These are phyloP conservation scores for Oryzias curvinotus DNA, from an alignment of 2,113 vertebrate species.

Conservation along the genomic window DNA sequence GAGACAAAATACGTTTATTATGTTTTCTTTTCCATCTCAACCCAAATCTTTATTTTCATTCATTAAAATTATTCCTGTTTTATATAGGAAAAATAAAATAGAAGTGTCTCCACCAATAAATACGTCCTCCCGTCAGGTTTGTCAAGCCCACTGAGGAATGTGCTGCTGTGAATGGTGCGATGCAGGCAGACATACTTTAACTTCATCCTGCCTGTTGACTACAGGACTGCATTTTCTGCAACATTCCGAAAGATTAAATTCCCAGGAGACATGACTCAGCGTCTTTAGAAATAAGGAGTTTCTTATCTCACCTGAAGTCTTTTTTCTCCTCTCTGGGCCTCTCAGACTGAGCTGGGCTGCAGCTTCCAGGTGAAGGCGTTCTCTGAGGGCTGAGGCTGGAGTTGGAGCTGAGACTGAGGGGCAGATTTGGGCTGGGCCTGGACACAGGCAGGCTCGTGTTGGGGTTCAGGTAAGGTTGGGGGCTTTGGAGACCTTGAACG, in stretches of 20 bases:
- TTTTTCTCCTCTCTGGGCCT: constrained; percentile 47
- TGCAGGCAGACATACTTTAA: constrained; percentile 16
- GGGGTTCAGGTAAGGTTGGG: constrained; percentile 52
- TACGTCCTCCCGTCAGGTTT: constrained; percentile 29
- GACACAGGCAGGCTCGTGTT: constrained; percentile 5
- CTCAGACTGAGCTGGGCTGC: constrained; percentile 35
- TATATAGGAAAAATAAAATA: constrained; percentile 8
- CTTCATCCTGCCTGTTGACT: constrained; percentile 14
- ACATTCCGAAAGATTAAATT: constrained; percentile 12
- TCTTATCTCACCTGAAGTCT: constrained; percentile 74
- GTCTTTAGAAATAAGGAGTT: not conserved
- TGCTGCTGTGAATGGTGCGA: constrained; percentile 49
- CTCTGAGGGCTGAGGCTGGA: constrained; percentile 44
- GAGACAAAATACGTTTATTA: too few relatives aligned
- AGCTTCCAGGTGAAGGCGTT: constrained; percentile 33
- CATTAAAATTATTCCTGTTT: constrained; percentile 11
- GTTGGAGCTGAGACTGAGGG: constrained; percentile 35
- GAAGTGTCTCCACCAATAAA: constrained; percentile 33
- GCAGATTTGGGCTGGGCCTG: constrained; percentile 15
- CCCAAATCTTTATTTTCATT: too few relatives aligned
- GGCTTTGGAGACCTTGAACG: constrained; percentile 55
- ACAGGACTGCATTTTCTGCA: constrained; percentile 24
- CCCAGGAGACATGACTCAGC: not conserved
- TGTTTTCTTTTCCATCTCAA: too few relatives aligned
- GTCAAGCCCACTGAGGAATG: constrained; percentile 42